Base-by-base conservation (phyloP, 37 sponge, comb jelly and placozoan species). In the Lycopodina hypogea region DNA sequence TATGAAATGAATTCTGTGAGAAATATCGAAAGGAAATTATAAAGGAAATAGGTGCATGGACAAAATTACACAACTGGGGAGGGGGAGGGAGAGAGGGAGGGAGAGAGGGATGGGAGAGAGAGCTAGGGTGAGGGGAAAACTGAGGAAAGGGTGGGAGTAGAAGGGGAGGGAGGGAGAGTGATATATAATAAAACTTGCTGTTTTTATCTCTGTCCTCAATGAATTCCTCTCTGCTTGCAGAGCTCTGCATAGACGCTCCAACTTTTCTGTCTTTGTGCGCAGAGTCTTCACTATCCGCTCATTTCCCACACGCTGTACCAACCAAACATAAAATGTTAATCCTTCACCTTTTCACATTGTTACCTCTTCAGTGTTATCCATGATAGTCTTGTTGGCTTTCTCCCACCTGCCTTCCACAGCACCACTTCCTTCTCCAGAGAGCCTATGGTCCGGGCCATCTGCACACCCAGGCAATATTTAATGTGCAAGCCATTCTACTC, bases 231-330 rank as follows among this genome's bases (percentile, higher is more conserved):
- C 99, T 39, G 70, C 52, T 69, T 99, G 96, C 41, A 99, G 80
- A 21, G 99, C 99, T 59, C 96, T 64, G 58, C 99, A 99, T 51
- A 99, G 81, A 28, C 80, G 83, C 73, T 99, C 96, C 63, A 99
- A 64, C 52, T 78, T 86, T 24, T 89, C 89, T 36, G 82, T 93
- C 75, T 93, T 96, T 0, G 56, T 51, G 42, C 48, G 65, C 42
- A 90, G 77, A 30, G 56, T 72, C 57, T 85, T 76, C 4, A 74
- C 39, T 0, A 33, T 70, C 61, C 81, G 82, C 32, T 90, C 87
- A 0, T 65, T 36, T 2, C 39, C 37, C 26, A 69, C 22, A 11
- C 52, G 36, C 82, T 53, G 42, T 63, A 41, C 3, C 28, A 29
- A 35, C 2, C 21, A 67, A 67, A 28, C 3, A 29, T 67, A 3